Evolutionary conservation across 2,113 vertebrate species (phyloP), one percentile per base, ranked within the genome.

Genomic region (Thymallus thymallus): DNA sequence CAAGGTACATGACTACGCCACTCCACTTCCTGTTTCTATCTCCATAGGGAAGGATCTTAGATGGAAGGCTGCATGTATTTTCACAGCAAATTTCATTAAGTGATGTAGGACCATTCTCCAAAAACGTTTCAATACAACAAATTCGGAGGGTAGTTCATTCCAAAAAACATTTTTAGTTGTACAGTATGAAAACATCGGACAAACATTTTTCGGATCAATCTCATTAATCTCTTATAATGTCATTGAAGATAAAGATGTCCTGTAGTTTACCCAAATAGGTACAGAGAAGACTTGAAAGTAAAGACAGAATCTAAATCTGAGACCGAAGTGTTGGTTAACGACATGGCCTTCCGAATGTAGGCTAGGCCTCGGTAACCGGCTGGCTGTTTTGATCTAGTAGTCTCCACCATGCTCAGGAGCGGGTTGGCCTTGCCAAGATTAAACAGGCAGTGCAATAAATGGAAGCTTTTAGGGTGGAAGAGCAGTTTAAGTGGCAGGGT

Each of bases 1-100:
- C 4, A 99, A 98, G 97, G 98, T 98, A 94, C 76, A 88, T 76
- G 62, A 73, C 65, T 13, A 62, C 60, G 9, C 35, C 9, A 41
- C 35, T 41, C 35, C 35, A 41, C 9, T 41, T 41, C 35, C 35
- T 10, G 35, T 41, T 41, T 51, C 48, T 51, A 3, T 51, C 48
- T 51, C 48, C 48, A 51, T 51, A 18, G 35, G 35, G 35, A 41
- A 41, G 35, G 35, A 41, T 18, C 48, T 18, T 51, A 51, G 16
- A 51, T 18, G 3, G 16, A 51, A 51, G 3, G 48, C 48, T 5
- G 13, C 14, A 51, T 51, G 48, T 18, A 13, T 51, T 51, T 51
- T 51, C 16, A 14, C 48, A 3, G 48, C 5, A 18, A 18, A 51
- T 51, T 51, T 18, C 4, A 51, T 51, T 51, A 51, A 16, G 4